Percentiles rank a stretch among this genome's conserved stretches.
These are phyloP conservation scores for Trachelus troglodyta DNA, from an alignment of 2,888 invertebrate species.

Conservation along the genomic window DNA sequence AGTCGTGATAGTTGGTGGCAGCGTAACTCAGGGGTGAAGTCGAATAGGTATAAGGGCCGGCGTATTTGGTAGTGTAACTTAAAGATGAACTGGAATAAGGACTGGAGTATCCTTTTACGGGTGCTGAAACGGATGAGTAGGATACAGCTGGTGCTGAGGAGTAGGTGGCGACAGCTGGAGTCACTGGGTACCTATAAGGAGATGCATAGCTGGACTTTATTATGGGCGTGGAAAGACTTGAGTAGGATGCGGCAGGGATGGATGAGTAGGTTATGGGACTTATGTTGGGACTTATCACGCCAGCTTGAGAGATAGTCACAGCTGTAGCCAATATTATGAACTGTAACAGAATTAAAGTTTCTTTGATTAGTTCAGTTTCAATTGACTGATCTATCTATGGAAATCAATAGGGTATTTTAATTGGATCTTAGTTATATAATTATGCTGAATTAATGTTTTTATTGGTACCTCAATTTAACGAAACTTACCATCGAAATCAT, in stretches of 20 bases:
- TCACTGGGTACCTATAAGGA: neutral
- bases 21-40: neutral
- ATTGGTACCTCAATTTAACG: neutral
- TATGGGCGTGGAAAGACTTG: neutral
- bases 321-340: conserved; percentile 11
- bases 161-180: neutral
- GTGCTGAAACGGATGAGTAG: conserved; percentile 3
- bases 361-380: neutral
- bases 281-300: neutral
- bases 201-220: neutral
- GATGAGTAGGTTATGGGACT: conserved; percentile 8
- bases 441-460: neutral
- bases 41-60: conserved; percentile 3
- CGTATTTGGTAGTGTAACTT: neutral
- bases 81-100: neutral
- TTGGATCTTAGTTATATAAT: neutral
- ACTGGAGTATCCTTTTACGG: conserved; percentile 2
- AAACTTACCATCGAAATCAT: neutral
- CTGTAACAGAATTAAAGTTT: neutral
- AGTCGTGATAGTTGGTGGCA: neutral
- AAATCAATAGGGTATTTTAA: neutral
- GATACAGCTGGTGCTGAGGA: conserved; percentile 8
- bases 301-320: neutral
- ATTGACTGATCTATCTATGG: neutral
- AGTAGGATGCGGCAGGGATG: neutral